phyloP scores from a whole-genome alignment of 2,888 invertebrate genomes.

The Halictus quadricinctus region DNA sequence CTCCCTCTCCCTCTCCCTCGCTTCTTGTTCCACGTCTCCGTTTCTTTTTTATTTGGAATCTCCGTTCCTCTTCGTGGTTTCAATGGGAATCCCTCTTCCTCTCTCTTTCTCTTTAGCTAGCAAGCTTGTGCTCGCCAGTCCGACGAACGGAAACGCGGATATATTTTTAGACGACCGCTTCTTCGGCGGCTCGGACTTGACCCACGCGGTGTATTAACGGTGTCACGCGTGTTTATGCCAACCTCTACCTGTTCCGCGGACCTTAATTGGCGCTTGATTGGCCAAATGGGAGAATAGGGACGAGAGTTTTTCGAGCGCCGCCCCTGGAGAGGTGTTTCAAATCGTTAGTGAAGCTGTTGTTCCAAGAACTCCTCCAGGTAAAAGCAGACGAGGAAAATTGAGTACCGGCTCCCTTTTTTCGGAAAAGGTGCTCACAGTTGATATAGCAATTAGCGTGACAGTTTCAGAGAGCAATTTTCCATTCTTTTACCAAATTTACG shows the following conservation, averaged over 20 bases:
- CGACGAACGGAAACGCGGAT: conserved; percentile 61
- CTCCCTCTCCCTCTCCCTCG: neutral
- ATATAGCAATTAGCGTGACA: neutral
- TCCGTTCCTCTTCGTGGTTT: neutral
- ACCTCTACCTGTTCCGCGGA: neutral
- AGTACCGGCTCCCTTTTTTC: neutral
- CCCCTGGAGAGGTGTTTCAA: neutral
- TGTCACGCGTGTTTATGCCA: conserved; percentile 43
- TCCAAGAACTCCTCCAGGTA: neutral
- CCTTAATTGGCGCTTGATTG: neutral
- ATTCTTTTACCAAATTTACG: neutral
- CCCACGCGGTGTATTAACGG: conserved; percentile 56
- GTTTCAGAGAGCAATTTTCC: neutral
- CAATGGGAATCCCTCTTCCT: neutral
- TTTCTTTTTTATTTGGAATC: neutral
- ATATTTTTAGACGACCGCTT: conserved; percentile 61
- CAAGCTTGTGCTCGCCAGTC: conserved; percentile 26
- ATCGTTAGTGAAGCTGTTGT: neutral
- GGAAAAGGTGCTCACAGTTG: neutral
- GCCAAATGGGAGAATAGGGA: neutral
- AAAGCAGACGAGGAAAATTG: neutral
- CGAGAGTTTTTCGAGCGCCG: neutral
- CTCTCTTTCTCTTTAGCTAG: neutral
- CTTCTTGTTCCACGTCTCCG: neutral
- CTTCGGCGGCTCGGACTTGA: conserved; percentile 57